Evolutionary conservation across 2,797 vertebrate species (phyloP).

Genomic region (Lateolabrax maculatus): DNA sequence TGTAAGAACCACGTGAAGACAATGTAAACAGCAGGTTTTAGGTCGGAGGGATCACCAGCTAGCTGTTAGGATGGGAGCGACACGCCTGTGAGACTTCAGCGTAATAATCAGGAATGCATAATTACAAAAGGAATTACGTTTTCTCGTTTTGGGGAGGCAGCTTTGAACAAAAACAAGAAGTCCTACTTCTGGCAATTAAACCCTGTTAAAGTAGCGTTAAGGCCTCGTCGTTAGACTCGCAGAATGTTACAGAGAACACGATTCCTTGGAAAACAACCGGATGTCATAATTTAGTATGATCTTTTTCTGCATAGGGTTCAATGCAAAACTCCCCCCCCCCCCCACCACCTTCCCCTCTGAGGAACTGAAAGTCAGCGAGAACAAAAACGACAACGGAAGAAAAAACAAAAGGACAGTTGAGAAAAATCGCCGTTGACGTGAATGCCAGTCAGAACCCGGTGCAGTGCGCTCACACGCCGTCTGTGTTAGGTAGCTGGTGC

Average conservation of each 20-base stretch:
- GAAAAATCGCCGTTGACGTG: slow-evolving; percentile 82
- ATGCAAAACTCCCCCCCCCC: slow-evolving; percentile 45
- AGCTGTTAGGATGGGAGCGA: slow-evolving; percentile 47
- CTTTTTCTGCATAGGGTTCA: slow-evolving; percentile 67
- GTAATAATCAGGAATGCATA: slow-evolving; percentile 63
- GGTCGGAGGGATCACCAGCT: slow-evolving; percentile 38
- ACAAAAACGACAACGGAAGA: slow-evolving; percentile 61
- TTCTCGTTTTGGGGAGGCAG: slow-evolving; percentile 63
- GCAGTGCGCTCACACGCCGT: slow-evolving; percentile 44
- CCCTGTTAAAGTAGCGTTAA: slow-evolving; percentile 78
- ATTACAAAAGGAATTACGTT: slow-evolving; percentile 49
- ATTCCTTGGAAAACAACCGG: slow-evolving; percentile 44
- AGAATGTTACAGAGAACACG: slow-evolving; percentile 50
- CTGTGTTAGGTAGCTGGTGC: slow-evolving; percentile 66
- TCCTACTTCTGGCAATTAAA: slow-evolving; percentile 58
- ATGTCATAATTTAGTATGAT: slow-evolving; percentile 44
- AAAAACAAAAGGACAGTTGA: slow-evolving; percentile 60
- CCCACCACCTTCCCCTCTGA: slow-evolving; percentile 14
- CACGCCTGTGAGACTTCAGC: slow-evolving; percentile 33
- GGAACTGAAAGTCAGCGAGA: slow-evolving; percentile 58
- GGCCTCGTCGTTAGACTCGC: slow-evolving; percentile 77
- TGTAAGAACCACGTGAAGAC: slow-evolving; percentile 34
- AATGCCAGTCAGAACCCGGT: slow-evolving; percentile 67
- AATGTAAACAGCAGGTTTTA: slow-evolving; percentile 61
- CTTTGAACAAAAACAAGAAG: slow-evolving; percentile 33